phyloP scores from a whole-genome alignment of 30 jellyfish, hydroid and myxozoan species.

The Chironex yamaguchii region DNA sequence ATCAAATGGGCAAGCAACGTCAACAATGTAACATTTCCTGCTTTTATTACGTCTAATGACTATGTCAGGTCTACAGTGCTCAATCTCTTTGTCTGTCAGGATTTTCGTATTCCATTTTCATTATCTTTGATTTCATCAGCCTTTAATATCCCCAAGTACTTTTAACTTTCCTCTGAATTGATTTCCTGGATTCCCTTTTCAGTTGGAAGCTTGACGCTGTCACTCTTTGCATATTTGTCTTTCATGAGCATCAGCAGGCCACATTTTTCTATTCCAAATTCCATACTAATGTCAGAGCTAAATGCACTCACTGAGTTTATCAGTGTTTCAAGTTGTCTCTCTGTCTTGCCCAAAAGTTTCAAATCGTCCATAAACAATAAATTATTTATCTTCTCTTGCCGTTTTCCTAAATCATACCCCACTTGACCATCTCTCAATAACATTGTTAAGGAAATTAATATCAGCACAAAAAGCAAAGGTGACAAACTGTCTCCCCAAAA shows the following conservation, averaged over 20 bases:
- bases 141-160: slow-evolving; percentile 16
- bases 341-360: no score
- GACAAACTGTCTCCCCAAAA: slow-evolving; percentile 23
- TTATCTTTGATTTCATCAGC: slow-evolving; percentile 47
- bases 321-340: slow-evolving; percentile 4
- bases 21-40: no score
- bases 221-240: slow-evolving; percentile 47
- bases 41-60: no score
- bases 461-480: slow-evolving; percentile 22
- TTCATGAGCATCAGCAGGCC: slow-evolving; percentile 6
- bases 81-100: no score
- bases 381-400: neutral
- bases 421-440: neutral
- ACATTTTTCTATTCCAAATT: slow-evolving; percentile 13
- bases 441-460: neutral
- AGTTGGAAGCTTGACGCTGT: neutral
- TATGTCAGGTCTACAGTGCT: no score
- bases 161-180: slow-evolving; percentile 29
- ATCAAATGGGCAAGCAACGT: no score
- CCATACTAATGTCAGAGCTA: slow-evolving; percentile 19
- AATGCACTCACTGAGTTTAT: slow-evolving; percentile 17
- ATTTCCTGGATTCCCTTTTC: slow-evolving; percentile 5
- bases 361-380: slow-evolving; percentile 35
- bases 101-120: no score
- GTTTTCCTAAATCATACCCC: neutral